A percentile compares a stretch with the other conserved stretches of the same genome.
Conservation (phyloP, 2,888 invertebrate species). For the Podotricha telesiphe region DNA sequence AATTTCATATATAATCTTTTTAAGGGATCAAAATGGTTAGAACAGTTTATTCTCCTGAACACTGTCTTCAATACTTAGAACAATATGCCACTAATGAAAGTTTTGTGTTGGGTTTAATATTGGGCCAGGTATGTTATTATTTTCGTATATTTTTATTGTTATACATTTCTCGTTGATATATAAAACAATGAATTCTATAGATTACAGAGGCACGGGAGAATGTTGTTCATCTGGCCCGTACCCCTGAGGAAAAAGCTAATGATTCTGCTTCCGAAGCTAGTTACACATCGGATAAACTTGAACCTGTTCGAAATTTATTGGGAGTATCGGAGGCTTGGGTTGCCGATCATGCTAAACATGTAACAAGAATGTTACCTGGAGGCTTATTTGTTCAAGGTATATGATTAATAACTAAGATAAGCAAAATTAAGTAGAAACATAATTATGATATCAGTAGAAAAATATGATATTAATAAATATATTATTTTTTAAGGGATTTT, state of each 20-base stretch:
- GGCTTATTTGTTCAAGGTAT: constrained; percentile 92
- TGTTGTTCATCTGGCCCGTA: constrained; percentile 91
- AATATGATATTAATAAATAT: not conserved
- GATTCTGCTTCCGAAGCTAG: constrained; percentile 64
- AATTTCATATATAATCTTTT: not conserved
- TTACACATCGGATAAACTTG: constrained; percentile 61
- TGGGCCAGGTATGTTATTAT: constrained; percentile 88
- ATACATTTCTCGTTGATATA: not conserved
- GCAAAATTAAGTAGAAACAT: not conserved
- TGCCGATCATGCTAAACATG: constrained; percentile 92
- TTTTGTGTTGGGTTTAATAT: constrained; percentile 88
- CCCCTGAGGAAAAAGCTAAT: constrained; percentile 83
- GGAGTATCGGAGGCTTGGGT: constrained; percentile 88
- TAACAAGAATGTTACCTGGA: constrained; percentile 95
- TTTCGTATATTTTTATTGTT: not conserved
- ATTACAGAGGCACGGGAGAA: constrained; percentile 87
- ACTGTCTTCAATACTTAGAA: constrained; percentile 86
- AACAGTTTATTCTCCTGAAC: constrained; percentile 87
- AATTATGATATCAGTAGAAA: no score
- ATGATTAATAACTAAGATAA: not conserved
- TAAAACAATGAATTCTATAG: constrained; percentile 67
- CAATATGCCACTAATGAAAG: constrained; percentile 85
- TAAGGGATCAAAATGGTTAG: constrained; percentile 83
- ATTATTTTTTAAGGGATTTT: constrained; percentile 85
- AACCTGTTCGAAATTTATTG: constrained; percentile 74